Base-by-base conservation (phyloP, 2,888 invertebrate genomes). In the Teinopalpus imperialis region DNA sequence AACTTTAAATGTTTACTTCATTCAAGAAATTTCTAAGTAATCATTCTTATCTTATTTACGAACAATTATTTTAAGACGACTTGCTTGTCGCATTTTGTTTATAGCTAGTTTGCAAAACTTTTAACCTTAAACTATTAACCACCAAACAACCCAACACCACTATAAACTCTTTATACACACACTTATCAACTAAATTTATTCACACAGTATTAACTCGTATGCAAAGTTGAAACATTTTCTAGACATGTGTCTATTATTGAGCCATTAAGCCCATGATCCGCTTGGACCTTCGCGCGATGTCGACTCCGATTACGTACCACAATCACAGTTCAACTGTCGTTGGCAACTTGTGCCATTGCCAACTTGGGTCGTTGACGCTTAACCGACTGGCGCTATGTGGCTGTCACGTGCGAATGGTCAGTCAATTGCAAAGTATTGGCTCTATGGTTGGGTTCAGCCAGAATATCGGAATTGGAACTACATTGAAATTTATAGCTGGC, bases 281-380 rank as follows among this genome's bases (percentile, higher is more conserved):
- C 53, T 54, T 56, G 68, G 69, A 67, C 70, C 75, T 76, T 71
- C 69, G 66, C 67, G 61, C 61, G 58, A 66, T 74, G 73, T 69
- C 75, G 69, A 69, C 72, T 78, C 75, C 72, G 75, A 78, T 79
- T 74, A 76, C 29, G 30, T 24, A 37, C 23, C 43, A 43, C 43
- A 43, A 43, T 23, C 24, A 3, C 66, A 68, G 69, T 74, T 73
- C 71, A 73, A 63, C 66, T 74, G 73, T 73, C 69, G 69, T 73
- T 74, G 66, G 63, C 66, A 67, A 68, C 68, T n/a, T 29, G 71
- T 75, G 74, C 68, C 29, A 43, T 34, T 43, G 37, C 31, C 24
- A 31, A 12, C 36, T 36, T 4, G 44, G 34, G 8, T 9, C 37
- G 20, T 24, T 31, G 36, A 31, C 31, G 21, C 18, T 10, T 16